Percentiles rank a stretch among this genome's conserved stretches.
phyloP scores from a whole-genome alignment of 2,797 vertebrate species.

The Dermochelys coriacea region DNA sequence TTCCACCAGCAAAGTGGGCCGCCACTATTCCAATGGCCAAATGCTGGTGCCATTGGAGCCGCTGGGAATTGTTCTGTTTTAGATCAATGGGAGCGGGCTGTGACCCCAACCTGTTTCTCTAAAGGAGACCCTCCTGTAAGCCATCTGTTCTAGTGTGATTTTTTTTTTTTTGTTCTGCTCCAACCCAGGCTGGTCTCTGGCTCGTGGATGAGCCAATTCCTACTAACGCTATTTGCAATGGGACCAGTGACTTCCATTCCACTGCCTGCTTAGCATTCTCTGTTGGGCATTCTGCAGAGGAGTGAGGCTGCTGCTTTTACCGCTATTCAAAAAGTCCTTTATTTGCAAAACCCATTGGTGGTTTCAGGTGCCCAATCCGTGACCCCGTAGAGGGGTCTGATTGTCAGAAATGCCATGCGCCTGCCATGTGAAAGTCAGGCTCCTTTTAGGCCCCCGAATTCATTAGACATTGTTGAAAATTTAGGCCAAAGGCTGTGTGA shows the following conservation, averaged over 20 bases:
- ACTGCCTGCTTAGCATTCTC: not conserved
- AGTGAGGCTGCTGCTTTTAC: not conserved
- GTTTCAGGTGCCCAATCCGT: not conserved
- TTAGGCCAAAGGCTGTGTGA: not conserved
- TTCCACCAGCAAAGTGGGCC: not conserved
- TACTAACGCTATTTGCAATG: too few species aligned
- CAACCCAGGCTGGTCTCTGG: not conserved
- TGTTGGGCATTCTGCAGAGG: too few species aligned
- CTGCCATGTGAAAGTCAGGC: not conserved
- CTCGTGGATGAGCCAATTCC: too few species aligned
- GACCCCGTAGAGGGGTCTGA: not conserved
- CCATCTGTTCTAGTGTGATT: not conserved
- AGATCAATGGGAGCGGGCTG: not conserved
- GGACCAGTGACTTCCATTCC: not conserved
- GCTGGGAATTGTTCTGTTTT: not conserved
- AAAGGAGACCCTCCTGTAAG: not conserved
- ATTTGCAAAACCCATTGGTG: not conserved
- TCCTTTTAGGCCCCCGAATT: not conserved
- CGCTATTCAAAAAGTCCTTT: not conserved
- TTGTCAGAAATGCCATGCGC: not conserved
- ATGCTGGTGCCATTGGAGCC: not conserved
- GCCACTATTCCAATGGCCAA: not conserved
- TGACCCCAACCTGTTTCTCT: not conserved
- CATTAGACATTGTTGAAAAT: not conserved
- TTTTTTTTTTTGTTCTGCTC: too few species aligned